Percentiles rank a stretch among this genome's conserved stretches.
Conservation (phyloP, 2,888 invertebrate species). For the Dermolepida albohirtum region DNA sequence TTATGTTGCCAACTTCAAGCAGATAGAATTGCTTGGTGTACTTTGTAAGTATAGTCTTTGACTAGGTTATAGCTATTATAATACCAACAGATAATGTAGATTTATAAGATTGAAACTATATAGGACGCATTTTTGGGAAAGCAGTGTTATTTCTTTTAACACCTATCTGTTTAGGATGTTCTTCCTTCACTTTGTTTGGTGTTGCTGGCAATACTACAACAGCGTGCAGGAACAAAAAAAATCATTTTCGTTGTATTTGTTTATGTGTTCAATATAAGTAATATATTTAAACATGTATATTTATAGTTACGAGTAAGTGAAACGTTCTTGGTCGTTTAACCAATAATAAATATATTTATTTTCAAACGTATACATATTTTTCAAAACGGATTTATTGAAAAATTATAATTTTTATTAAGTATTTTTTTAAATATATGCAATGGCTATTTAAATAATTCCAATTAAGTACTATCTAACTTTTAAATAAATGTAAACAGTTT, state of each 20-base stretch:
- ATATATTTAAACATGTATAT: conserved; percentile 5
- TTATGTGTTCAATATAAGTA: conserved; percentile 26
- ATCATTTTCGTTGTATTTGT: conserved; percentile 1
- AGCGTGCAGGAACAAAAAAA: conserved; percentile 48
- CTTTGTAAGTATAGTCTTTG: too few species aligned
- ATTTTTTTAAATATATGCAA: not conserved
- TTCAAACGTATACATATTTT: too few species aligned
- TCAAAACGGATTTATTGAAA: not conserved
- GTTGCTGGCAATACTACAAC: conserved; percentile 52
- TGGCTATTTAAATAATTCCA: too few species aligned
- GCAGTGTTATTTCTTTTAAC: conserved; percentile 32
- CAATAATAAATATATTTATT: too few species aligned
- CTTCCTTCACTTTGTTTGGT: conserved; percentile 54
- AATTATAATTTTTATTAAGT: conserved; percentile 21
- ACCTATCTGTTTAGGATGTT: conserved; percentile 35
- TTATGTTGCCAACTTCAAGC: too few species aligned
- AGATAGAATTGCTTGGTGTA: too few species aligned
- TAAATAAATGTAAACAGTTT: too few species aligned
- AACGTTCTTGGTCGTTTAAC: too few species aligned
- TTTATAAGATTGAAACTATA: too few species aligned
- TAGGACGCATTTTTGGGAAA: conserved; percentile 40
- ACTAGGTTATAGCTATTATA: too few species aligned
- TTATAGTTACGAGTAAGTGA: not conserved
- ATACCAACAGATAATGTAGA: too few species aligned
- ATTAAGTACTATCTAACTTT: too few species aligned